These are phyloP conservation scores for Caracal caracal DNA, from an alignment of 2,113 vertebrate species.

Conservation along the genomic window DNA sequence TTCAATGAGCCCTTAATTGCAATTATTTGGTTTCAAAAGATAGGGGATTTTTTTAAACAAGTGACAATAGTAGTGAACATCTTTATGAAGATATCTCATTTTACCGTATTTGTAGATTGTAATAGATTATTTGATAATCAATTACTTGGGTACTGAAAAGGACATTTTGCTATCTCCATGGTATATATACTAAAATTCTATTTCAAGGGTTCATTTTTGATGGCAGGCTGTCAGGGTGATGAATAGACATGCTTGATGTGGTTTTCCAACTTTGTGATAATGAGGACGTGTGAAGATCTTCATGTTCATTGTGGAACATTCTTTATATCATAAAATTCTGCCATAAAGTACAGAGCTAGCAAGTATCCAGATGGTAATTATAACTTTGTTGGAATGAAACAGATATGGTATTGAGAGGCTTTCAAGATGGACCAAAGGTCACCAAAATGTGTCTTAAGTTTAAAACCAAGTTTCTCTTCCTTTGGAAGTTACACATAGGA, in stretches of 20 bases:
- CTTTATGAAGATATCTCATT: slow-evolving; percentile 50
- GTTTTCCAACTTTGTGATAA: slow-evolving; percentile 26
- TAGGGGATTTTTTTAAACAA: neutral
- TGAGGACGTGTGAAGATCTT: slow-evolving; percentile 21
- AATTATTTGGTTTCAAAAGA: slow-evolving; percentile 58
- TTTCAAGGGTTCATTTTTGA: slow-evolving; percentile 66
- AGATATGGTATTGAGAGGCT: neutral
- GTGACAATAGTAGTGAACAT: neutral
- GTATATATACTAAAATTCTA: neutral
- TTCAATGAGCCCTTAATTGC: slow-evolving; percentile 32
- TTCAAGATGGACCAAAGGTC: neutral
- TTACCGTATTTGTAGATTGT: neutral
- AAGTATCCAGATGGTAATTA: neutral
- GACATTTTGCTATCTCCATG: neutral
- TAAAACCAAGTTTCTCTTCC: neutral
- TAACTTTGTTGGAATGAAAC: neutral
- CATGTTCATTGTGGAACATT: neutral
- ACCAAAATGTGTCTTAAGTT: neutral
- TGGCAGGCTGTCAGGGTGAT: slow-evolving; percentile 35
- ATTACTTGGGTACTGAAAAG: neutral
- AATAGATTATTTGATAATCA: slow-evolving; percentile 29
- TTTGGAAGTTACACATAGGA: neutral
- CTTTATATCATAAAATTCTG: neutral
- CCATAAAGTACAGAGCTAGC: neutral
- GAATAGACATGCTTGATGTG: neutral